Evolutionary conservation across 2,113 vertebrate species (phyloP), one percentile per base, ranked within the genome.

Genomic region (Platichthys stellatus): DNA sequence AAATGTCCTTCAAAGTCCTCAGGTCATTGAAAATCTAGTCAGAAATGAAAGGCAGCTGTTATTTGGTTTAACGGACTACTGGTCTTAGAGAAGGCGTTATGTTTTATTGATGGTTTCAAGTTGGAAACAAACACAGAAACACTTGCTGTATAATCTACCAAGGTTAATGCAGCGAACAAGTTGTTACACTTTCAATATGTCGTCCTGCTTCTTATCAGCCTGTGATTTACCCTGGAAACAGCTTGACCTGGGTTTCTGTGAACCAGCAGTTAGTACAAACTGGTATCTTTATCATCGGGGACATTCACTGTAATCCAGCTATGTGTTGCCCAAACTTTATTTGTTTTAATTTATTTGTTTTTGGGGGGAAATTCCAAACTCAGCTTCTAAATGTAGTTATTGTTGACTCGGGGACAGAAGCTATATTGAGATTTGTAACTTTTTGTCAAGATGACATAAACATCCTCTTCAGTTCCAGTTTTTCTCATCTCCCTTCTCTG

Each of bases 251-350:
- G 51, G 64, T 78, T 43, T 47, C 49, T 56, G 67, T 38, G 38
- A 72, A 45, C 58, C 38, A 40, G 31, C 62, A 23, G 31, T 31
- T 31, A 31, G 57, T 57, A 67, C 49, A 72, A 68, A 74, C 58
- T 51, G 7, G 2, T 47, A 68, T 58, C 66, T 71, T 59, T 63
- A 15, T 51, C 18, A 70, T 70, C 59, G 45, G 43, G 59, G 72
- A 54, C 58, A 28, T 64, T 69, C 3, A 35, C 47, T 75, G 28
- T 64, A 64, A 65, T 65, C 63, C 57, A 61, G 14, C 53, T 51
- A n/a, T 80, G 31, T 80, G 75, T 53, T 72, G 63, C 67, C 76
- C 23, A n/a, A 63, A 81, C 18, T 45, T 12, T n/a, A 11, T 21
- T 11, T 10, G 53, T 54, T 10, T 54, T 54, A 15, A 8, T 11